A percentile compares a stretch with the other conserved stretches of the same genome.
These are phyloP conservation scores for Heliconius hewitsoni DNA, from an alignment of 1,140 invertebrate genomes.

Conservation along the genomic window DNA sequence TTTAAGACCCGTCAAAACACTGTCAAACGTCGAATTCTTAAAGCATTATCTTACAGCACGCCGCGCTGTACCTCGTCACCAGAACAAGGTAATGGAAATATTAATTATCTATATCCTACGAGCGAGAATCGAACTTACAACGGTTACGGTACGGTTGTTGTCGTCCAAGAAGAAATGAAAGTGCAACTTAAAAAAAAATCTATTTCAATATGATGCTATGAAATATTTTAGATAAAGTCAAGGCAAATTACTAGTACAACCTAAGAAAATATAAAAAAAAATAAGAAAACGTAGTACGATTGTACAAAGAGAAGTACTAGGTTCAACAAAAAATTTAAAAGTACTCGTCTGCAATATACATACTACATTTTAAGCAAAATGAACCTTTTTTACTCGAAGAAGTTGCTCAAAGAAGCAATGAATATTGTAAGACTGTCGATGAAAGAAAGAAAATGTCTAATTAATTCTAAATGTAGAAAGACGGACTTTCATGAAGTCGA, in stretches of 20 bases:
- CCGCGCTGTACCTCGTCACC: too few species aligned
- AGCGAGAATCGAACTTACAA: too few species aligned
- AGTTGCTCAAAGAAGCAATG: conserved; percentile 25
- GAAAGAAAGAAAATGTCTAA: conserved; percentile 25
- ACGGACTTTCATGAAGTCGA: conserved; percentile 16
- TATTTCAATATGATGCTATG: too few species aligned
- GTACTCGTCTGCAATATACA: conserved; percentile 11
- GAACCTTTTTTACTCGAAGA: conserved; percentile 14
- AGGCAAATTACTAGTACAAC: not conserved
- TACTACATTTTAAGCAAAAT: conserved; percentile 6
- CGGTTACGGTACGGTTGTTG: too few species aligned
- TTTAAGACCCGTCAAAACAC: too few species aligned
- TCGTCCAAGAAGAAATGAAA: too few species aligned
- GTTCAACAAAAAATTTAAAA: conserved; percentile 9
- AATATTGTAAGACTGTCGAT: conserved; percentile 23
- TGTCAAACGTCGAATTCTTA: too few species aligned
- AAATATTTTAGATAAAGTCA: not conserved
- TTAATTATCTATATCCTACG: too few species aligned
- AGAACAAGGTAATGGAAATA: too few species aligned
- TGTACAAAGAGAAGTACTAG: not conserved
- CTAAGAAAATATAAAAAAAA: not conserved
- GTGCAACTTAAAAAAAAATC: too few species aligned
- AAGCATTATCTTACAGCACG: too few species aligned
- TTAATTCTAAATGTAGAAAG: conserved; percentile 29
- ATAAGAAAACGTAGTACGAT: not conserved